Percentiles rank a stretch among this genome's conserved stretches.
Evolutionary conservation across 2,888 invertebrate genomes (phyloP).

Genomic region (Linnaemya vulpina): DNA sequence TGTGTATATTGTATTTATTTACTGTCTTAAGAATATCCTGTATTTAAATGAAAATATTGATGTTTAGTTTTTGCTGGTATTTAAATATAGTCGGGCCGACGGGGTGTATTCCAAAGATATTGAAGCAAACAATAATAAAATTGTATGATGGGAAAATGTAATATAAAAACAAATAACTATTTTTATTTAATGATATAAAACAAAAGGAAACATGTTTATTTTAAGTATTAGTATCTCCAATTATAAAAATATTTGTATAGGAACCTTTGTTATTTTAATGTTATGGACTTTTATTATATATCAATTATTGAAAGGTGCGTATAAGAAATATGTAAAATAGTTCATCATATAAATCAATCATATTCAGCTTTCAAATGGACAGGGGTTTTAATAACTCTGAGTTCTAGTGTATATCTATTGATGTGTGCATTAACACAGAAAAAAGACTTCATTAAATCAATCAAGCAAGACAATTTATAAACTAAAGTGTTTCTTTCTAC

Average conservation of each 20-base stretch:
- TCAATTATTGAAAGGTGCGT: background rate
- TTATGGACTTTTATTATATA: background rate
- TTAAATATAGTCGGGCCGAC: constrained; percentile 57
- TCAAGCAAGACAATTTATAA: constrained; percentile 71
- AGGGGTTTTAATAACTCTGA: background rate
- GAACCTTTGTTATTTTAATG: constrained; percentile 17
- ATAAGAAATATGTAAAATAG: constrained; percentile 32
- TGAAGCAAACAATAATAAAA: constrained; percentile 13
- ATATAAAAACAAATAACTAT: constrained; percentile 48
- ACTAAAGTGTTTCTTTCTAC: constrained; percentile 42
- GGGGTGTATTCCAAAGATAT: constrained; percentile 45
- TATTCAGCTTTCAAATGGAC: constrained; percentile 29
- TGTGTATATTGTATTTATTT: too few species aligned
- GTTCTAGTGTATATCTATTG: constrained; percentile 26
- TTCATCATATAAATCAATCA: constrained; percentile 62
- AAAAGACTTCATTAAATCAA: constrained; percentile 69
- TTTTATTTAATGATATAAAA: constrained; percentile 26
- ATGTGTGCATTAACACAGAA: background rate
- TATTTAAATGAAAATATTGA: constrained; percentile 23
- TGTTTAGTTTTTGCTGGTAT: constrained; percentile 59
- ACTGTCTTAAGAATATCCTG: constrained; percentile 61
- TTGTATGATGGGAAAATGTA: constrained; percentile 68
- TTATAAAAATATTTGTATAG: constrained; percentile 55
- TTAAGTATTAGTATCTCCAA: background rate
- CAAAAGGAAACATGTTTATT: constrained; percentile 15